phyloP scores from a whole-genome alignment of 2,113 vertebrate species.

The Pterocles gutturalis region DNA sequence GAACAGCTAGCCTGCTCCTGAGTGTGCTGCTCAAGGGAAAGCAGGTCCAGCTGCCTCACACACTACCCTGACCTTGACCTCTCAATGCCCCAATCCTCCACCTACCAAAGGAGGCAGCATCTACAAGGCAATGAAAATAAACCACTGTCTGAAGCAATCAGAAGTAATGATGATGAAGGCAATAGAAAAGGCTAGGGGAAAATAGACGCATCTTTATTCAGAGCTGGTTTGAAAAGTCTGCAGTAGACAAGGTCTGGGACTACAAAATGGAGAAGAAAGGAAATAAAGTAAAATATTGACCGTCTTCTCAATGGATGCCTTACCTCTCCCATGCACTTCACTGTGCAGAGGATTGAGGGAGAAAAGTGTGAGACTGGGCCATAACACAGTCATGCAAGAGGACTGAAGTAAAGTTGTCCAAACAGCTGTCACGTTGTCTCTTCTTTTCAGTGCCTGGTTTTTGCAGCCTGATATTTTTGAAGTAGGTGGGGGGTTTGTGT shows the following conservation, averaged over 20 bases:
- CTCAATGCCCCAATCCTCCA: not conserved
- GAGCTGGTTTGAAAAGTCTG: not conserved
- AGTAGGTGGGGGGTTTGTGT: not conserved
- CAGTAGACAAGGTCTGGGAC: not conserved
- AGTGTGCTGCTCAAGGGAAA: not conserved
- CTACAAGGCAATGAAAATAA: not conserved
- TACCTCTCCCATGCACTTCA: not conserved
- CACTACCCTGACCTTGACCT: not conserved
- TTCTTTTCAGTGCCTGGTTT: not conserved
- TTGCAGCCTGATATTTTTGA: not conserved
- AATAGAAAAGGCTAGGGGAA: not conserved
- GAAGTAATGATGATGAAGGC: not conserved
- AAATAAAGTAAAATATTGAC: constrained; percentile 8
- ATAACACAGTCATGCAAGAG: not conserved
- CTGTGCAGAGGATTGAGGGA: not conserved
- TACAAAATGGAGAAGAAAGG: not conserved
- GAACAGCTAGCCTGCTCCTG: not conserved
- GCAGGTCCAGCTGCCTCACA: not conserved
- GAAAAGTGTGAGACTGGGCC: not conserved
- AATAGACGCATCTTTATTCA: not conserved
- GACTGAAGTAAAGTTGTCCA: not conserved
- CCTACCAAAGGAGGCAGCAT: not conserved
- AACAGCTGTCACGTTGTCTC: not conserved
- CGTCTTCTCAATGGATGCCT: not conserved
- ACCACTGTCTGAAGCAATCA: not conserved